These are phyloP conservation scores for Anagrus nilaparvatae DNA, from an alignment of 1,140 invertebrate species.

Conservation along the genomic window DNA sequence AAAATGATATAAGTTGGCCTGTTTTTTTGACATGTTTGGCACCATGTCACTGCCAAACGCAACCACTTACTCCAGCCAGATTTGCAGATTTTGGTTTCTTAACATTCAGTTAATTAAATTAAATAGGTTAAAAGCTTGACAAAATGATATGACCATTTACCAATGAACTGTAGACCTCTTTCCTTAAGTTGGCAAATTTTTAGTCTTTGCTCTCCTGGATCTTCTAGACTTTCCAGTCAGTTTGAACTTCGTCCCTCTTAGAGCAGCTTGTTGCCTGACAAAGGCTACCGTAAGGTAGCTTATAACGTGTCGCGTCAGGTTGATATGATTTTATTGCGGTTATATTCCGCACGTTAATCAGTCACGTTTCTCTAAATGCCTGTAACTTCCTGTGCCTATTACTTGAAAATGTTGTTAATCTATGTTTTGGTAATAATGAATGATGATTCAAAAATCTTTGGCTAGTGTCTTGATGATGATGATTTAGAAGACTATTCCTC, in stretches of 20 bases:
- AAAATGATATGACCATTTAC: too few species aligned
- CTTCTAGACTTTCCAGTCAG: constrained; percentile 22
- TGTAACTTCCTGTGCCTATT: constrained; percentile 91
- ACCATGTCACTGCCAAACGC: too few species aligned
- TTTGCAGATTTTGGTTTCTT: too few species aligned
- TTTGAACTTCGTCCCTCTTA: constrained; percentile 23
- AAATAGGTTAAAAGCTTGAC: too few species aligned
- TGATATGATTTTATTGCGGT: constrained; percentile 38
- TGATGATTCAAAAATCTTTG: constrained; percentile 37
- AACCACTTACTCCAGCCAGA: too few species aligned
- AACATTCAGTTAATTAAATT: too few species aligned
- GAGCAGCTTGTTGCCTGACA: constrained; percentile 19
- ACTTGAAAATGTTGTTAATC: constrained; percentile 89
- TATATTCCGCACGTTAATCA: constrained; percentile 43
- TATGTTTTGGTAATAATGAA: constrained; percentile 44
- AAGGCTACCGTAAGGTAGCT: constrained; percentile 29
- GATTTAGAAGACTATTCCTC: constrained; percentile 30
- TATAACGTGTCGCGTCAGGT: constrained; percentile 36
- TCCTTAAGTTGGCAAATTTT: constrained; percentile 32
- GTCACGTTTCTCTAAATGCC: constrained; percentile 89
- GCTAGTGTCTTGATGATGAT: constrained; percentile 32
- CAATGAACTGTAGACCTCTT: not conserved
- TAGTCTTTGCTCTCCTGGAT: constrained; percentile 28
- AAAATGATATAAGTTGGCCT: too few species aligned
- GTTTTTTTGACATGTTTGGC: too few species aligned